Base-by-base conservation (phyloP, 2,113 vertebrate genomes). In the Macroglossus sobrinus region DNA sequence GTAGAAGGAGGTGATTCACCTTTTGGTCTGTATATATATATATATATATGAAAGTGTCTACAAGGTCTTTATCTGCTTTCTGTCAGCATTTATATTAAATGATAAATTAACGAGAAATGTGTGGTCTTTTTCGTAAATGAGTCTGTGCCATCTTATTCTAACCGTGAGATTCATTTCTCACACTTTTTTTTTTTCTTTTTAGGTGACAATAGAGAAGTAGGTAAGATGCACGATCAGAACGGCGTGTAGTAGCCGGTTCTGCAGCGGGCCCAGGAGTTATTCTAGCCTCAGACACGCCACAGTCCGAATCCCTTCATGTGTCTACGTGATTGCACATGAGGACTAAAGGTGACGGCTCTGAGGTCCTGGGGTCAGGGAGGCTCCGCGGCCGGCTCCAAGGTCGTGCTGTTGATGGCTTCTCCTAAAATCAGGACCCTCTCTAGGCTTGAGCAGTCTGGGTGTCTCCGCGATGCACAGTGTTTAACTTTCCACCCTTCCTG, bases 21-120 rank as follows among this genome's bases (percentile, higher is more conserved):
- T 79, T 96, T 97, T 93, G 95, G 85, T 98, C 97, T 98, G 98
- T 98, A 98, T 98, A 98, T 98, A 98, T 98, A 98, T 98, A 98
- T 98, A 98, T 98, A 98, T 98, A 98, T 45, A 92, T 98, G 96
- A 72, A 97, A 97, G 82, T 97, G 93, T 98, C 97, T 98, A 74
- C 95, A 97, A 98, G 95, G 92, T 98, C 93, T 97, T 97, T 98
- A 98, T 15, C 96, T 98, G 98, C 98, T 98, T 98, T 98, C 97
- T 98, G 98, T 98, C 97, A 94, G 97, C 98, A 97, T 98, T 98
- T 98, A 97, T 98, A 98, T 98, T 98, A 98, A 98, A 98, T 98
- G 98, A 98, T 97, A 98, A 98, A 97, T 97, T 97, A 98, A 98
- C 96, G 95, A 97, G 55, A 80, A 97, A 64, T 11, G 94, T 92